Percentiles rank a stretch among this genome's conserved stretches.
Conservation (phyloP, 2,797 vertebrate species). For the Hapalemur alaotrensis region DNA sequence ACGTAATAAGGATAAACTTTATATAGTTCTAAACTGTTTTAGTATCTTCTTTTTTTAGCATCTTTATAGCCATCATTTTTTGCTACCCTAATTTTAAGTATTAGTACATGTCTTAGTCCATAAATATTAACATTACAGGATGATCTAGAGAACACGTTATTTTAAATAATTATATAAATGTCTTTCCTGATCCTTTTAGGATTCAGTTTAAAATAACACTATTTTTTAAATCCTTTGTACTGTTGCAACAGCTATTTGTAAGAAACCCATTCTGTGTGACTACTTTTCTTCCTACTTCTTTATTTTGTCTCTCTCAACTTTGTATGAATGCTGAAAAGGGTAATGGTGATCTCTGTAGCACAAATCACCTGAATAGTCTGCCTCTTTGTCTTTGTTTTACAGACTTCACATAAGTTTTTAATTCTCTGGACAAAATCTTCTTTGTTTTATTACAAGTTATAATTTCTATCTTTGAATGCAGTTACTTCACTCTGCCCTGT, state of each 20-base stretch:
- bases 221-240: background rate
- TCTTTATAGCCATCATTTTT: background rate
- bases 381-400: background rate
- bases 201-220: conserved; percentile 21
- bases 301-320: background rate
- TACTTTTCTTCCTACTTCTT: background rate
- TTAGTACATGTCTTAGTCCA: background rate
- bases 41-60: background rate
- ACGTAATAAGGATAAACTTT: background rate
- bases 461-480: conserved; percentile 10
- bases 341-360: background rate
- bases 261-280: background rate
- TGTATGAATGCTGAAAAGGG: background rate
- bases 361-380: background rate
- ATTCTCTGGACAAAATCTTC: background rate
- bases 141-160: background rate
- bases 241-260: background rate
- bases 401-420: conserved; percentile 14
- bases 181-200: background rate
- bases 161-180: conserved; percentile 21
- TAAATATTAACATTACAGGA: conserved; percentile 21
- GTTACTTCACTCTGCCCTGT: background rate
- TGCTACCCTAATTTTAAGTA: background rate
- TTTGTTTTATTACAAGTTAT: conserved; percentile 19
- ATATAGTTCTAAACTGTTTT: background rate